Base-by-base conservation (phyloP, 2,888 invertebrate genomes). In the Bibio marci region DNA sequence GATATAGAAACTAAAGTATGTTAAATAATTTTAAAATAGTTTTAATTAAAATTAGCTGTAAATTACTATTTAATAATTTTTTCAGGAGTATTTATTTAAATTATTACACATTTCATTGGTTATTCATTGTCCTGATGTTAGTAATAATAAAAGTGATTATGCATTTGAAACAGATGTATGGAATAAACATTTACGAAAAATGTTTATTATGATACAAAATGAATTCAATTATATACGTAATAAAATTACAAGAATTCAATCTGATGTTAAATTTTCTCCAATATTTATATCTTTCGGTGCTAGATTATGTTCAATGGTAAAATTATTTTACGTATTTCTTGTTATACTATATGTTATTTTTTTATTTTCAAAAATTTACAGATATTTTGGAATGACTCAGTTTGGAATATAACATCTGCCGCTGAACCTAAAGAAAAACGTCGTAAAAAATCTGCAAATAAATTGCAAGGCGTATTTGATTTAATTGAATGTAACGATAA, bases 301-400 rank as follows among this genome's bases (percentile, higher is more conserved):
- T 10, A 32, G 25, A 27, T n/a, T 36, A 3, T 40, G 40, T 27
- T 26, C 35, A 7, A 35, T 40, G 40, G 40, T 40, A 31, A 10
- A 3, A 32, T 26, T 14, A 14, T 30, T 30, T 30, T 13, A 30
- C 8, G 22, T 22, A 22, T 22, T 22, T 22, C 8, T 22, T 22
- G 8, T 22, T 22, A 22, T 6, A 6, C 4, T 22, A 6, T 22
- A 22, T 6, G 5, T 22, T 6, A 6, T 22, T 22, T 22, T 22
- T 22, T 8, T 14, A 28, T n/a, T 10, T 30, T n/a, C n/a, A n/a
- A n/a, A 27, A 19, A 3, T 35, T 35, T 28, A 13, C 15, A 38
- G 38, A 18, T 39, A 2, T 34, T 7, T 28, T 39, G 38, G 38
- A 34, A 34, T 27, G 22, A 28, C 5, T 26, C 25, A 10, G 14